phyloP scores from a whole-genome alignment of 1,140 invertebrate genomes.

The Tribolium castaneum region DNA sequence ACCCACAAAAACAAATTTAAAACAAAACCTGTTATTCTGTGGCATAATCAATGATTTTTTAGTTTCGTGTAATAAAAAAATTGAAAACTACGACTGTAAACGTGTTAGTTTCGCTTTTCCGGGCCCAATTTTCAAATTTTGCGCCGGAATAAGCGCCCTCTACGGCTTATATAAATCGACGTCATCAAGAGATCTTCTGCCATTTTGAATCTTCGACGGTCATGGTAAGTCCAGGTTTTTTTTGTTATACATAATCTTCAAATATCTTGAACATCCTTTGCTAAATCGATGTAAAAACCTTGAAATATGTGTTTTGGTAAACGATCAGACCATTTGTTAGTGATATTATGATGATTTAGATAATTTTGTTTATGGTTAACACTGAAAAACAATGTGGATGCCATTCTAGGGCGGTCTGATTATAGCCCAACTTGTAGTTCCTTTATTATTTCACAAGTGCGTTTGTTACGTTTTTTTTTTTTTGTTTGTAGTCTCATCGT shows the following conservation, averaged over 20 bases:
- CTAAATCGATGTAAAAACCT: not conserved
- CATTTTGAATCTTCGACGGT: not conserved
- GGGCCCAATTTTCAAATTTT: not conserved
- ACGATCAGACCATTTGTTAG: conserved; percentile 1
- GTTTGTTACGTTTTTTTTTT: conserved; percentile 17
- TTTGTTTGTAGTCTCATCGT: conserved; percentile 91
- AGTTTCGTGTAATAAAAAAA: too few relatives aligned
- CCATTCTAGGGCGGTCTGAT: conserved; percentile 68
- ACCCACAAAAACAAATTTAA: not conserved
- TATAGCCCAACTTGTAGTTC: not conserved
- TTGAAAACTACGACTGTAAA: too few relatives aligned
- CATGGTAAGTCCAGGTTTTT: not conserved
- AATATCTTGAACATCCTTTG: conserved; percentile 34
- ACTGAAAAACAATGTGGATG: conserved; percentile 65
- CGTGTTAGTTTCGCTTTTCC: not conserved
- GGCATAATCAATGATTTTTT: too few relatives aligned
- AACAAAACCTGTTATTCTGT: too few relatives aligned
- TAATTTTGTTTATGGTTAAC: conserved; percentile 63
- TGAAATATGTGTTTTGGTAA: not conserved
- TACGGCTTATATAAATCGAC: not conserved
- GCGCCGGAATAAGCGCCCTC: not conserved
- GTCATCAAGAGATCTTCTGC: not conserved
- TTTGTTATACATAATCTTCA: conserved; percentile 43
- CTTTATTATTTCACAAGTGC: not conserved
- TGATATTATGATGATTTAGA: conserved; percentile 64